phyloP scores from a whole-genome alignment of 2,888 invertebrate species.

The Blastobasis adustella region DNA sequence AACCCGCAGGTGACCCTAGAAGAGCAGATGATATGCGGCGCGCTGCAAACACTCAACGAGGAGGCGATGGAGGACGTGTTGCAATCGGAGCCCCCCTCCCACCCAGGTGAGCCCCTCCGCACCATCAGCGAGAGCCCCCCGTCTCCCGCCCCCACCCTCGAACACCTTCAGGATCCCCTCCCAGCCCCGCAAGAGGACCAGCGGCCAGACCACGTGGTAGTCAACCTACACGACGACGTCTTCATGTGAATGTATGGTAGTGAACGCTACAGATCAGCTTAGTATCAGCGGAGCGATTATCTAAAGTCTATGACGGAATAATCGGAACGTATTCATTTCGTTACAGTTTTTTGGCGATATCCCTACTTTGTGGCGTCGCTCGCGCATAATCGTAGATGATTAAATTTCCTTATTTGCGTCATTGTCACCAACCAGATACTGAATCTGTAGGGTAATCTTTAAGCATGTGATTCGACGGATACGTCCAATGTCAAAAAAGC shows the following conservation, averaged over 20 bases:
- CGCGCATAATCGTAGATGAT: no score
- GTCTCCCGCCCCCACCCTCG: conserved; percentile 14
- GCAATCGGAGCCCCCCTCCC: conserved; percentile 78
- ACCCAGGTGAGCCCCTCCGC: conserved; percentile 69
- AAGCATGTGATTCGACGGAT: no score
- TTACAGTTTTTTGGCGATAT: no score
- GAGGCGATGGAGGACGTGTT: conserved; percentile 94
- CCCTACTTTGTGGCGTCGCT: no score
- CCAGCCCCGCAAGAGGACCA: conserved; percentile 13
- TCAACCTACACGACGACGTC: conserved; percentile 51
- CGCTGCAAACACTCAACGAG: conserved; percentile 92
- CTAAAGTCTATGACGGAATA: no score
- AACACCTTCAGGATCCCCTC: conserved; percentile 13
- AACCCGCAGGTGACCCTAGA: conserved; percentile 87
- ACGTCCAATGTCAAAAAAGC: no score
- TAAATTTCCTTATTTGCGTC: no score
- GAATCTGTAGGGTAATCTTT: no score
- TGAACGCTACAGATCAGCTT: no score
- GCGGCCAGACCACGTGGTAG: conserved; percentile 37
- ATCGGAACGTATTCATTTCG: no score
- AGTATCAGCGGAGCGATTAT: no score
- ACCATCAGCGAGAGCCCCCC: conserved; percentile 40
- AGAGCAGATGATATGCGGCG: conserved; percentile 96
- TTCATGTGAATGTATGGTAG: conserved; percentile 28
- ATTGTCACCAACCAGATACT: no score